A percentile compares a stretch with the other conserved stretches of the same genome.
Conservation (phyloP, 2,113 vertebrate species). For the Pachyramphus minor region DNA sequence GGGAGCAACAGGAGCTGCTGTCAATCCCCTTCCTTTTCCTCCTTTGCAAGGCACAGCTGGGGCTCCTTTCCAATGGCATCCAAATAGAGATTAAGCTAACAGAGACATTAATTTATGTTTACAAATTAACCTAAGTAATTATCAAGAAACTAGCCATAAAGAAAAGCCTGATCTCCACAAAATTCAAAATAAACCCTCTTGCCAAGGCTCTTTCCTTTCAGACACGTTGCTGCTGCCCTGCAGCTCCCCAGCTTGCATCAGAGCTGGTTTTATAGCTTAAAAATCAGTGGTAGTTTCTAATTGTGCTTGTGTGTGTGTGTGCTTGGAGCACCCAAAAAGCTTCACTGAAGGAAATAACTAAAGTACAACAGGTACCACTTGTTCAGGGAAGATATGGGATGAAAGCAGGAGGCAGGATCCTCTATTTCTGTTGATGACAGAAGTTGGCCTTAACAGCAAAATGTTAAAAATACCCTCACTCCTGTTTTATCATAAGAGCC, state of each 20-base stretch:
- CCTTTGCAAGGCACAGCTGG: neutral
- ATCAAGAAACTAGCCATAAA: neutral
- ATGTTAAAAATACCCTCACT: neutral
- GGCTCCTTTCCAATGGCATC: neutral
- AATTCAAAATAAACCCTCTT: neutral
- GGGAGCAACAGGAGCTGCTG: conserved; percentile 38
- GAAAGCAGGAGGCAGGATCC: neutral
- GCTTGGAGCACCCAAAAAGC: neutral
- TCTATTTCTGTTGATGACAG: neutral
- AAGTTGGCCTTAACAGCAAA: neutral
- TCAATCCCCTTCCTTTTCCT: conserved; percentile 31
- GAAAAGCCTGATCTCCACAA: neutral
- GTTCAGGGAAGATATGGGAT: neutral
- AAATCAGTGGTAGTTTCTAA: neutral
- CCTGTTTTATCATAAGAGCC: neutral
- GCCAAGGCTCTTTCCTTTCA: neutral
- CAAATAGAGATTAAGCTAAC: neutral
- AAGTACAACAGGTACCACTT: neutral
- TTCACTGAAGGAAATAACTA: neutral
- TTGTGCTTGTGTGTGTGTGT: neutral
- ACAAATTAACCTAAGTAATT: neutral
- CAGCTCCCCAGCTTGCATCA: neutral
- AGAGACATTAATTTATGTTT: neutral
- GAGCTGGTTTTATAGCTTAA: neutral
- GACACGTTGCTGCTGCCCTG: neutral